phyloP scores from a whole-genome alignment of 2,888 invertebrate genomes.

The Coleophora flavipennella region DNA sequence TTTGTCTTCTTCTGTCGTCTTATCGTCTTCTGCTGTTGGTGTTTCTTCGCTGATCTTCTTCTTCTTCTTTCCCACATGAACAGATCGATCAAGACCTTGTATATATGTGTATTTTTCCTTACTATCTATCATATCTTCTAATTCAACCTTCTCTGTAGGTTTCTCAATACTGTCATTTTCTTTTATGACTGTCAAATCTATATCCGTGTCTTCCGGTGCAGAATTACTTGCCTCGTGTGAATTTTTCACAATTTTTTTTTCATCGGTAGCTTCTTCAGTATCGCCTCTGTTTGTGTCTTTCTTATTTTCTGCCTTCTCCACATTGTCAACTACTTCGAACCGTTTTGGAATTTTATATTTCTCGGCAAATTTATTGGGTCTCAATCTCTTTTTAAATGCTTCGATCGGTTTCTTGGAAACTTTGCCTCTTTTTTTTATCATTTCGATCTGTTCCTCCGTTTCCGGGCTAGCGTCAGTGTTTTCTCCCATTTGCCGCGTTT shows the following conservation, averaged over 20 bases:
- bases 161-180: constrained; percentile 1
- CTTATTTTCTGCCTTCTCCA: not conserved
- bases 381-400: not conserved
- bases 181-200: not conserved
- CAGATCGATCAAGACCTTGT: not conserved
- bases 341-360: constrained; percentile 6
- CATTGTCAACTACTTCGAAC: constrained; percentile 9
- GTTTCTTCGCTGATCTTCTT: too few species aligned
- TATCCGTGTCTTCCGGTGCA: not conserved
- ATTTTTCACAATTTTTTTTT: not conserved
- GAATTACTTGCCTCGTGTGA: not conserved
- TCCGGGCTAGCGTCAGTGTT: too few species aligned
- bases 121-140: not conserved
- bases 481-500: too few species aligned
- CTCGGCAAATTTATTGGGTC: not conserved
- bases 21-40: too few species aligned
- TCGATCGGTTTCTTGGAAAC: not conserved
- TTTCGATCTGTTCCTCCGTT: too few species aligned
- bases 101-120: constrained; percentile 1
- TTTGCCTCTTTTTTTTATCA: not conserved
- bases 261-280: too few species aligned
- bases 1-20: too few species aligned
- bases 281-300: too few species aligned
- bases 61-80: not conserved
- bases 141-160: not conserved